Conservation (phyloP, 2,797 vertebrate species). For the Macrochelys suwanniensis region DNA sequence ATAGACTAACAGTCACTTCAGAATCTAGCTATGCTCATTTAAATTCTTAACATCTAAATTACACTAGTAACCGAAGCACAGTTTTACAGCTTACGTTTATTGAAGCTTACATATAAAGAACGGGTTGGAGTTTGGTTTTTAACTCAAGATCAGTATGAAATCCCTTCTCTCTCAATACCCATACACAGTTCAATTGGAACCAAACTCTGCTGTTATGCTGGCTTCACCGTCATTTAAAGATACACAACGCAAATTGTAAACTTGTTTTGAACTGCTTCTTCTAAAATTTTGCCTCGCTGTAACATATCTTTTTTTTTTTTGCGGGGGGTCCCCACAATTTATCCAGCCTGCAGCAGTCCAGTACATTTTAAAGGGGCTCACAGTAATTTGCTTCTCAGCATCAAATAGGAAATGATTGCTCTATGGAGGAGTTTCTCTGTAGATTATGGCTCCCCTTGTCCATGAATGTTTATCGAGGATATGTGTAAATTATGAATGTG, state of each 20-base stretch:
- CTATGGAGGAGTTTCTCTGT: not conserved
- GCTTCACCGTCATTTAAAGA: not conserved
- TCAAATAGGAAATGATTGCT: not conserved
- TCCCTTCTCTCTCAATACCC: not conserved
- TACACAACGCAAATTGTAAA: not conserved
- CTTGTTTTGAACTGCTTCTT: not conserved
- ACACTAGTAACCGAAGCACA: not conserved
- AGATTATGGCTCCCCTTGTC: not conserved
- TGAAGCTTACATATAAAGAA: not conserved
- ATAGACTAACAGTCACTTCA: not conserved
- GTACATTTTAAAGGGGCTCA: not conserved
- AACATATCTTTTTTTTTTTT: not conserved
- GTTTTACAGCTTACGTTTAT: not conserved
- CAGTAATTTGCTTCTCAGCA: not conserved
- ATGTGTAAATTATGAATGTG: not conserved
- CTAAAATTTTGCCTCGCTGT: not conserved
- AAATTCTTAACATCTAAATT: not conserved
- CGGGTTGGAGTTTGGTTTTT: not conserved
- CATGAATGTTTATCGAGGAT: not conserved
- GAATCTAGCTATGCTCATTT: not conserved
- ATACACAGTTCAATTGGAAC: not conserved
- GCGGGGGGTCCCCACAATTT: not conserved
- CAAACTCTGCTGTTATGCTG: not conserved
- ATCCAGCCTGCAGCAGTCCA: not conserved
- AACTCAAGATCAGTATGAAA: not conserved